Evolutionary conservation across 2,797 vertebrate genomes (phyloP), one percentile per base, ranked within the genome.

Genomic region (Tarsius wallacei): DNA sequence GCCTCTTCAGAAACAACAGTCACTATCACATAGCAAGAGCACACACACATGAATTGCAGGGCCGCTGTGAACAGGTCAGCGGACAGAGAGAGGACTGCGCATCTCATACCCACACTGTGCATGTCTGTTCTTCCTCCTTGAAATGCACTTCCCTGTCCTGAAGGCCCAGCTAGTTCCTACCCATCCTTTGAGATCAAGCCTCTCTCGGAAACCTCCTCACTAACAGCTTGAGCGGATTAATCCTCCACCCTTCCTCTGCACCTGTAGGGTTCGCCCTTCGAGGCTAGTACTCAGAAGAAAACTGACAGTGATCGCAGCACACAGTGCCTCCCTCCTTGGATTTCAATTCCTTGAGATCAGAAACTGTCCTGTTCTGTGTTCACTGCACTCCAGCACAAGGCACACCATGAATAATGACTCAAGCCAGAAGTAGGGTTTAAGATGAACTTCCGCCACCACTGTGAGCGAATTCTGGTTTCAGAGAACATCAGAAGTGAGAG

Each of bases 391-490:
- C 1, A 73, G 76, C 47, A 76, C 21, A 93, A 90, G 70, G n/a
- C 19, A 81, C 12, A 93, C 0, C 83, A 36, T 49, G 88, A 92
- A 61, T 84, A 94, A 83, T 74, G 63, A 90, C 17, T 95, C 47
- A 86, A 81, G 13, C 88, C 3, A 49, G 17, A 82, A 24, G 7
- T 28, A 73, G n/a, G 16, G 85, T 63, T 91, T 89, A 91, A 93
- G 57, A 57, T 84, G 86, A 78, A 80, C 80, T 96, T 92, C 66
- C 91, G 74, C 16, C 8, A 13, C 61, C 22, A 83, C 33, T 73
- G 63, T 4, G 6, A 42, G 7, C 66, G 49, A 82, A 77, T 80
- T 94, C 76, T 93, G 63, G 33, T 78, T 87, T 93, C 36, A 94
- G 26, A 96, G 26, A 76, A 86, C 78, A 68, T 47, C 36, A 77